Conservation (phyloP, 2,888 invertebrate species). For the Encarsia formosa region DNA sequence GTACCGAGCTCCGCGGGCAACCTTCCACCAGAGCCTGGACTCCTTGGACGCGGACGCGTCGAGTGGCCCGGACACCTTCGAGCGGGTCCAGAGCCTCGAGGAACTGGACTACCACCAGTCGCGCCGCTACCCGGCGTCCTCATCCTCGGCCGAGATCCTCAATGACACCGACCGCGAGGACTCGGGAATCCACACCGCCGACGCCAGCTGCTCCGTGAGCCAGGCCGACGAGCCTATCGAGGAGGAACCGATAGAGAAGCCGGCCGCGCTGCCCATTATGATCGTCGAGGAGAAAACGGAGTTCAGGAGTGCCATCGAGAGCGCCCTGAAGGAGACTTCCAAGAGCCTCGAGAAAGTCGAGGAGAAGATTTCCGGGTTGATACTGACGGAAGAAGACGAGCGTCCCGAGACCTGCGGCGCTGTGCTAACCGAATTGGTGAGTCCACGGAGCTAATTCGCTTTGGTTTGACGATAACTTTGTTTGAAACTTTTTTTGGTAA, state of each 20-base stretch:
- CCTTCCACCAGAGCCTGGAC: constrained; percentile 62
- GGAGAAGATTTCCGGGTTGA: constrained; percentile 13
- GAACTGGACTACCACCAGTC: constrained; percentile 52
- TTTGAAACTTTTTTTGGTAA: no score
- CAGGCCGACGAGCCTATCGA: constrained; percentile 72
- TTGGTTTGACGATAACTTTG: no score
- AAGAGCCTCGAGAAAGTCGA: constrained; percentile 16
- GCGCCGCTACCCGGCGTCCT: constrained; percentile 45
- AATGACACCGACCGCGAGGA: constrained; percentile 71
- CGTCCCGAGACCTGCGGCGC: constrained; percentile 34
- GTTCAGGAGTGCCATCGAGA: constrained; percentile 22
- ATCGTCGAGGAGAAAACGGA: constrained; percentile 35
- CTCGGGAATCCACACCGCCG: constrained; percentile 74
- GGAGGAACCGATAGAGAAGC: constrained; percentile 36
- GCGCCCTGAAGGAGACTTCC: constrained; percentile 14
- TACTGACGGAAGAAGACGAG: background rate
- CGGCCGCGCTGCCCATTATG: constrained; percentile 34
- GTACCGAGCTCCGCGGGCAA: constrained; percentile 41
- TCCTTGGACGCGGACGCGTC: constrained; percentile 60
- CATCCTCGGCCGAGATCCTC: constrained; percentile 61
- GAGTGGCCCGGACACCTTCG: constrained; percentile 55
- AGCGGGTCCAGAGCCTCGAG: constrained; percentile 63
- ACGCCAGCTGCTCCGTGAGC: constrained; percentile 69
- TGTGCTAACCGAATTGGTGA: constrained; percentile 44
- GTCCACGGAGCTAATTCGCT: no score